Evolutionary conservation across 1,140 invertebrate species (phyloP), one percentile per base, ranked within the genome.

Genomic region (Cardiocondyla obscurior): DNA sequence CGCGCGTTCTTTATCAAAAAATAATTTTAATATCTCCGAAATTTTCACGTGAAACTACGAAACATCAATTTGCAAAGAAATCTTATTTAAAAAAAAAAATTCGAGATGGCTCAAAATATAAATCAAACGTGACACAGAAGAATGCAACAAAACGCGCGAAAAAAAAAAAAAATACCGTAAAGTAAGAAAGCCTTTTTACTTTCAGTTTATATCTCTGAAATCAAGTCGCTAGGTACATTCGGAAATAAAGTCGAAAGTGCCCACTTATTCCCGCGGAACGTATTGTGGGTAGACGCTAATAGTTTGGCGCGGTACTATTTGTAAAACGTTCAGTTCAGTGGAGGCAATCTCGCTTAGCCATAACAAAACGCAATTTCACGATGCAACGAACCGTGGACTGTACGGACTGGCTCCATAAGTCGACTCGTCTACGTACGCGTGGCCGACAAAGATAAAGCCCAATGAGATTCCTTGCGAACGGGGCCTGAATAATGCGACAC

Each of bases 351-450:
- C 64, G 28, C 25, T 6, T 49, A 76, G 25, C 39, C 79, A 85
- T 28, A 67, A 64, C 79, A 65, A 58, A 49, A 83, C 60, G 84
- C 70, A 86, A 86, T 86, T 86, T 86, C 79, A 70, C 85, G 70
- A 86, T 65, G 84, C 84, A 86, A 86, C 85, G 85, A 77, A 70
- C 79, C 85, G 53, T 86, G 85, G 60, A 64, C 46, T 19, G 73
- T 49, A 25, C 39, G 46, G 58, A 57, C 73, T 62, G 55, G 46
- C 83, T 64, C 60, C 46, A 49, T 51, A 57, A 82, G 84, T 76
- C 53, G 79, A 19, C 51, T 33, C 22, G 60, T 86, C 49, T 12
- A 25, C 58, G 25, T 19, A 30, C 62, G 85, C 81, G 65, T 60
- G 77, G 65, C 46, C 57, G 58, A 57, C 62, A 64, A 60, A 81